Conservation (phyloP, 2,888 invertebrate species). For the Aphidoletes aphidimyza region DNA sequence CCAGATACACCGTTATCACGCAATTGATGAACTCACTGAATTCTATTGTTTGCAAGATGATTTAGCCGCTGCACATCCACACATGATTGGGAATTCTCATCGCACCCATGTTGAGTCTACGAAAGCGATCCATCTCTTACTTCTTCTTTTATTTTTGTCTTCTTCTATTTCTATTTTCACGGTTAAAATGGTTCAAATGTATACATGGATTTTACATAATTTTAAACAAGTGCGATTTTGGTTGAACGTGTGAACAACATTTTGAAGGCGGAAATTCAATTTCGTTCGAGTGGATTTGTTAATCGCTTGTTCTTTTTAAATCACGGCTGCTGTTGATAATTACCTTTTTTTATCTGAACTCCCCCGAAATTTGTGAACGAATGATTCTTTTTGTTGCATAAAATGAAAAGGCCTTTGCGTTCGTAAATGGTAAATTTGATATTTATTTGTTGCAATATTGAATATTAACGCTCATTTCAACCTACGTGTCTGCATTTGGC, state of each 20-base stretch:
- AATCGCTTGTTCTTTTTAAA: not conserved
- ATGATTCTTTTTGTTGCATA: too few relatives aligned
- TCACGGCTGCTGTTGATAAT: too few relatives aligned
- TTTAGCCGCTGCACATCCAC: not conserved
- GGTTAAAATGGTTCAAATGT: not conserved
- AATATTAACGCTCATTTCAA: not conserved
- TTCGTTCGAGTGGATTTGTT: not conserved
- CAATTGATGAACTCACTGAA: slow-evolving; percentile 9
- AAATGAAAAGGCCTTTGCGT: not conserved
- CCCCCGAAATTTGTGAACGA: too few relatives aligned
- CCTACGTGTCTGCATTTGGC: not conserved
- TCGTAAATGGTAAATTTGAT: not conserved
- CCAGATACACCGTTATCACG: slow-evolving; percentile 14
- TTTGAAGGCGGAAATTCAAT: not conserved
- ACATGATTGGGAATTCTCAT: too few relatives aligned
- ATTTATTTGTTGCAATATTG: not conserved
- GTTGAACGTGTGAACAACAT: not conserved
- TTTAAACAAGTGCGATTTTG: too few relatives aligned
- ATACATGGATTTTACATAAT: not conserved
- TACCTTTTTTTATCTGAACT: too few relatives aligned
- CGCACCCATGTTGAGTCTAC: too few relatives aligned
- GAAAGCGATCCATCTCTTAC: too few relatives aligned
- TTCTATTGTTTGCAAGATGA: not conserved
- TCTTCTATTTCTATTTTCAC: too few relatives aligned
- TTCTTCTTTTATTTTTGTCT: too few relatives aligned